A percentile compares a stretch with the other conserved stretches of the same genome.
phyloP scores from a whole-genome alignment of 2,113 vertebrate species.

The Lonchura striata region DNA sequence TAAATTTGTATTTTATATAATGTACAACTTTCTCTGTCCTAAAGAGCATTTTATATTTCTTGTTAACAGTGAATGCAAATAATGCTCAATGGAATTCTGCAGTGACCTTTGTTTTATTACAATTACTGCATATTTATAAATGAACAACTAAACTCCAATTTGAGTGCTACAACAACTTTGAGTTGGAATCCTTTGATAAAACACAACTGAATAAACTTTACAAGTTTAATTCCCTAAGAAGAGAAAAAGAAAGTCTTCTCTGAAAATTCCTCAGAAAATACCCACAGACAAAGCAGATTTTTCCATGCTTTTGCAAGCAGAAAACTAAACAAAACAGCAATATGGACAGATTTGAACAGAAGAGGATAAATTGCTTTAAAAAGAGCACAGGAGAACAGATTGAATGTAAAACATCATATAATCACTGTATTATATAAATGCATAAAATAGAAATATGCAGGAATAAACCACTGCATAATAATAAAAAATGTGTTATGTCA shows the following conservation, averaged over 20 bases:
- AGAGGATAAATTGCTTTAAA: not conserved
- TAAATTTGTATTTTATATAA: slow-evolving; percentile 40
- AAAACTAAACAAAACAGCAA: slow-evolving; percentile 35
- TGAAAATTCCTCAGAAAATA: slow-evolving; percentile 49
- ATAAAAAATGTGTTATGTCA: not conserved
- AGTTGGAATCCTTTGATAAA: slow-evolving; percentile 64
- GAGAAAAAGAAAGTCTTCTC: slow-evolving; percentile 33
- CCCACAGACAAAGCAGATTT: slow-evolving; percentile 35
- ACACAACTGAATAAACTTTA: slow-evolving; percentile 65
- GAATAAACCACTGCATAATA: not conserved
- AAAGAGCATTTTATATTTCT: slow-evolving; percentile 55
- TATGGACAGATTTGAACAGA: slow-evolving; percentile 5
- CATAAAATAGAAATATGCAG: not conserved
- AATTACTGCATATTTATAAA: slow-evolving; percentile 64
- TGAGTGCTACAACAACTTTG: slow-evolving; percentile 53
- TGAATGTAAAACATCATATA: not conserved
- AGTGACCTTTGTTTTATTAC: slow-evolving; percentile 66
- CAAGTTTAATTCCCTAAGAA: slow-evolving; percentile 58
- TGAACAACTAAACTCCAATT: slow-evolving; percentile 45
- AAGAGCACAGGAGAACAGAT: not conserved
- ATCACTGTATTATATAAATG: not conserved
- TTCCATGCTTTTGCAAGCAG: slow-evolving; percentile 20
- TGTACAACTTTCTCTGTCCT: slow-evolving; percentile 34
- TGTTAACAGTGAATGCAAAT: slow-evolving; percentile 65
- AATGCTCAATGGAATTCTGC: slow-evolving; percentile 53